Conservation (phyloP, 2,888 invertebrate genomes). For the Phaonia tiefii region DNA sequence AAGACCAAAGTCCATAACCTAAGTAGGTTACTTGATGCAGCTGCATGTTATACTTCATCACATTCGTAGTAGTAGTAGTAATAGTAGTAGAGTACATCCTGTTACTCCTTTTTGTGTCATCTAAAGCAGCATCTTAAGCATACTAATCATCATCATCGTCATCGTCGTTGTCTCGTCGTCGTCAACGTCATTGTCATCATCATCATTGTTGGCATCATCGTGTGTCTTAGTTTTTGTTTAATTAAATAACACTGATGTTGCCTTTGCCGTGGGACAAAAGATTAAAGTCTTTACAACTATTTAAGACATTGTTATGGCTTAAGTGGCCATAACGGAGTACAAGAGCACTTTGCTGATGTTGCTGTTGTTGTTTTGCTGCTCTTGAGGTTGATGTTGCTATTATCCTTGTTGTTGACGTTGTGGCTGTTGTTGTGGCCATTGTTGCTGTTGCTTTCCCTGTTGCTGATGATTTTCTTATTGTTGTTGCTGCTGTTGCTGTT, state of each 20-base stretch:
- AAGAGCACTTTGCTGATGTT: slow-evolving; percentile 2
- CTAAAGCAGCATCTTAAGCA: neutral
- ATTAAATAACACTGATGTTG: slow-evolving; percentile 46
- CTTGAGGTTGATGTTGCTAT: neutral
- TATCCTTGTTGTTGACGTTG: neutral
- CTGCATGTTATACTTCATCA: too few relatives aligned
- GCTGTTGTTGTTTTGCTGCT: neutral
- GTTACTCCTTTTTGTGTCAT: neutral
- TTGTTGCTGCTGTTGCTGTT: neutral
- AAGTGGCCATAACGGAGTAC: slow-evolving; percentile 55
- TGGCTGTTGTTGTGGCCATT: neutral
- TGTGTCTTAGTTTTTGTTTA: slow-evolving; percentile 42
- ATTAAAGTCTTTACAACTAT: slow-evolving; percentile 52
- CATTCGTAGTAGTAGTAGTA: neutral
- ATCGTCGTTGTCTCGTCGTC: neutral
- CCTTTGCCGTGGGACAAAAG: slow-evolving; percentile 38
- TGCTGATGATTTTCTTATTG: neutral
- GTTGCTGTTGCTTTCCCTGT: neutral
- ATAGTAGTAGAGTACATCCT: neutral
- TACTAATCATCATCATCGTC: slow-evolving; percentile 4
- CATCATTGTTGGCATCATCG: neutral
- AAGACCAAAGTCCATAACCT: too few relatives aligned
- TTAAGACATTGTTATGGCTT: slow-evolving; percentile 52
- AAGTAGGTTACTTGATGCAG: too few relatives aligned
- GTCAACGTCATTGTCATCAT: slow-evolving; percentile 1